These are phyloP conservation scores for Pseudopipra pipra DNA, from an alignment of 2,113 vertebrate species.

Conservation along the genomic window DNA sequence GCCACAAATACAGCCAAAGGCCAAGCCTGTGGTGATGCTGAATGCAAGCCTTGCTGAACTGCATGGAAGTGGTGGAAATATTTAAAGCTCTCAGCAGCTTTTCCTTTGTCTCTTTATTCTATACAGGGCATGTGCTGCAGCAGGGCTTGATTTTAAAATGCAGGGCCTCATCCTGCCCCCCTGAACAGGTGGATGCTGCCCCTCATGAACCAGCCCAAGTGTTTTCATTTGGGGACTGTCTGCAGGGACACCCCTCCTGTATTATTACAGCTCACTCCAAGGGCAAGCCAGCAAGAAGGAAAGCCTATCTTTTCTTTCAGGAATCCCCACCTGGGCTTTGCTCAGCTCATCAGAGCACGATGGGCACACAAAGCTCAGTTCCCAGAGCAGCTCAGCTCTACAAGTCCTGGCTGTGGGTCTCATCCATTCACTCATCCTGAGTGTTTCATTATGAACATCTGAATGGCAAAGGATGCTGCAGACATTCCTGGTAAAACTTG, in stretches of 20 bases:
- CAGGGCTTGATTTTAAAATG: background rate
- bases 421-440: background rate
- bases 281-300: background rate
- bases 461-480: background rate
- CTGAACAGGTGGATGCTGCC: fast-evolving
- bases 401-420: background rate
- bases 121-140: background rate
- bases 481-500: background rate
- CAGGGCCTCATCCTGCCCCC: too few species aligned
- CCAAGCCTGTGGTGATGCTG: background rate
- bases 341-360: background rate
- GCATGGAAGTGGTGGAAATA: background rate
- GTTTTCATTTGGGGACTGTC: background rate
- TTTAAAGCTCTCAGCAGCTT: background rate
- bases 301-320: background rate
- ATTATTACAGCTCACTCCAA: background rate
- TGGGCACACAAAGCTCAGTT: background rate
- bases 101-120: background rate
- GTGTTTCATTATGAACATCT: background rate
- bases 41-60: background rate
- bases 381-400: background rate
- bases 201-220: background rate
- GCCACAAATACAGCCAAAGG: background rate
- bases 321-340: background rate
- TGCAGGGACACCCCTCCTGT: background rate